Percentiles rank a stretch among this genome's conserved stretches.
These are phyloP conservation scores for Bruchidius siliquastri DNA, from an alignment of 2,888 invertebrate genomes.

Conservation along the genomic window DNA sequence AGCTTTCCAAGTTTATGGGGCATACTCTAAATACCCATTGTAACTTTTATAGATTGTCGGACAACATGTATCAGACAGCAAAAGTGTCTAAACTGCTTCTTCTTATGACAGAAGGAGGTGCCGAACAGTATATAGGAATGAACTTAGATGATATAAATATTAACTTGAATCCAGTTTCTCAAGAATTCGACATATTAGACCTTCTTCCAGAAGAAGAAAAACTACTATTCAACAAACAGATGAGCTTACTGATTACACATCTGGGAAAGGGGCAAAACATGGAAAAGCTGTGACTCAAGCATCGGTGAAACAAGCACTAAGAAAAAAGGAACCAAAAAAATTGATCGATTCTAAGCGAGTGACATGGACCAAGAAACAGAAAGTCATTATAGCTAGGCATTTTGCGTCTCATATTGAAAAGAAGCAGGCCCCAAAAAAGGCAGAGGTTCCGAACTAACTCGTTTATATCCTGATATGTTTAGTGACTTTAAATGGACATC, in stretches of 20 bases:
- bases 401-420: slow-evolving; percentile 7
- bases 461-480: slow-evolving; percentile 4
- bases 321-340: slow-evolving; percentile 14
- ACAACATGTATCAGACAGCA: slow-evolving; percentile 19
- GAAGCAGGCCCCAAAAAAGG: slow-evolving; percentile 5
- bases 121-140: slow-evolving; percentile 16
- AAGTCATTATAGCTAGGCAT: too few relatives aligned
- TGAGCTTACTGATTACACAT: too few relatives aligned
- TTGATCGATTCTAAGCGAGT: too few relatives aligned
- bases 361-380: too few relatives aligned
- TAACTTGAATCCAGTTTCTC: slow-evolving; percentile 62
- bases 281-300: too few relatives aligned
- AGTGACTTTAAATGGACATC: slow-evolving; percentile 6
- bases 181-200: slow-evolving; percentile 92
- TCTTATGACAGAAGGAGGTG: slow-evolving; percentile 12
- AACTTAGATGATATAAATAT: slow-evolving; percentile 16
- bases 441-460: slow-evolving; percentile 5
- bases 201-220: slow-evolving; percentile 50
- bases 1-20: slow-evolving; percentile 20
- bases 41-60: slow-evolving; percentile 15
- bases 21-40: slow-evolving; percentile 20
- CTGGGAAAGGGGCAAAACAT: too few relatives aligned
- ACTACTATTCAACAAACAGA: neutral
- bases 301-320: too few relatives aligned
- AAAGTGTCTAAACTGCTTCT: slow-evolving; percentile 19